Conservation (phyloP, 2,888 invertebrate genomes). For the Scaptomyza flava region DNA sequence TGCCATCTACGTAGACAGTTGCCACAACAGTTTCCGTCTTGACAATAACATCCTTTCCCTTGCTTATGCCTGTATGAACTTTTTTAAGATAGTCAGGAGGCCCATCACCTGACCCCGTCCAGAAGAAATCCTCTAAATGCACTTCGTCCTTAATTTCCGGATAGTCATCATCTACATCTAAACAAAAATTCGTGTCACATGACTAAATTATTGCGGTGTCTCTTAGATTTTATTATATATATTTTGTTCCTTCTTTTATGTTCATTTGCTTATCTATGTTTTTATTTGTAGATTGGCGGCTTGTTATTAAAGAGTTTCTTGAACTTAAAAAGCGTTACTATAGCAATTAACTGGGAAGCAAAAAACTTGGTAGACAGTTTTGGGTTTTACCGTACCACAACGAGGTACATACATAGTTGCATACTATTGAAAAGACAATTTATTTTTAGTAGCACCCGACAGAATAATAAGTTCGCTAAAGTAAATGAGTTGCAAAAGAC, state of each 20-base stretch:
- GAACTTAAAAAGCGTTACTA: constrained; percentile 72
- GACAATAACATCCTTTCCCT: constrained; percentile 86
- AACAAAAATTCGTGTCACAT: constrained; percentile 32
- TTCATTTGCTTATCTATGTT: not conserved
- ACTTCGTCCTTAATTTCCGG: constrained; percentile 82
- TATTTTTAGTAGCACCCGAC: not conserved
- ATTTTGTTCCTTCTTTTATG: not conserved
- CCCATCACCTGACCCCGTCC: constrained; percentile 95
- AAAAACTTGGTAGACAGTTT: constrained; percentile 57
- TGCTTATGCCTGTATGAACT: constrained; percentile 85
- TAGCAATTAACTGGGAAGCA: constrained; percentile 61
- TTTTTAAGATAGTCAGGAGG: constrained; percentile 86
- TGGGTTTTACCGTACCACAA: not conserved
- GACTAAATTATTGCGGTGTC: constrained; percentile 16
- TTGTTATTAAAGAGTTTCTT: constrained; percentile 64
- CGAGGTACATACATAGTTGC: constrained; percentile 1
- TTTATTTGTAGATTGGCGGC: constrained; percentile 38
- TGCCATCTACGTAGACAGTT: constrained; percentile 88
- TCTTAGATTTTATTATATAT: not conserved
- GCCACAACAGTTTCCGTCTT: constrained; percentile 89
- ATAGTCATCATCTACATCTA: constrained; percentile 80
- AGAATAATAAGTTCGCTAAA: not conserved
- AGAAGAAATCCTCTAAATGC: constrained; percentile 92
- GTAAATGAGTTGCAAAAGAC: not conserved
- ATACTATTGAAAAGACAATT: not conserved